Percentiles rank a stretch among this genome's conserved stretches.
These are phyloP conservation scores for Apodemus speciosus DNA, from an alignment of 2,113 vertebrate genomes.

Conservation along the genomic window DNA sequence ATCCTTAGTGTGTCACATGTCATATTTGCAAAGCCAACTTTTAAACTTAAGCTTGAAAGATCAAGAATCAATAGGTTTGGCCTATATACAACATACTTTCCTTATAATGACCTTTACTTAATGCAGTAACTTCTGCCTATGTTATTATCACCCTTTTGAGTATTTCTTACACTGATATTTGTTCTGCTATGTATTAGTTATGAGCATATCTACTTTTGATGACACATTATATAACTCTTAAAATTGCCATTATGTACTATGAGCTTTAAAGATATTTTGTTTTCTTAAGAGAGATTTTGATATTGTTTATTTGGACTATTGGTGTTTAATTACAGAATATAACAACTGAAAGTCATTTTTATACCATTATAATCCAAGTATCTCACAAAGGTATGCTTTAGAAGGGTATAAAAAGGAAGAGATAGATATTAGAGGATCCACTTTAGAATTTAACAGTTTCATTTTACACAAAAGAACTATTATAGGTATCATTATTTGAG, in stretches of 20 bases:
- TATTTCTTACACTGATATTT: not conserved
- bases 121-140: too few species aligned
- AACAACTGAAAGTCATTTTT: slow-evolving; percentile 11
- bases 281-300: slow-evolving; percentile 3
- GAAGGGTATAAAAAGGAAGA: not conserved
- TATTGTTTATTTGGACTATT: not conserved
- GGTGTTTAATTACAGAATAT: slow-evolving; percentile 22
- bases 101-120: not conserved
- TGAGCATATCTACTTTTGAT: not conserved
- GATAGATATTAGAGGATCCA: not conserved
- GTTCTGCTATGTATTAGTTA: not conserved
- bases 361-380: not conserved
- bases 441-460: not conserved
- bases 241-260: not conserved
- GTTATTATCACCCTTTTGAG: not conserved
- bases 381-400: not conserved
- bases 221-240: not conserved
- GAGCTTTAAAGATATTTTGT: not conserved
- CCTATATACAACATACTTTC: not conserved
- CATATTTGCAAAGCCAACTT: not conserved
- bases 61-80: not conserved
- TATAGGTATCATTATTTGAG: not conserved
- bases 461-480: not conserved
- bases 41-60: not conserved
- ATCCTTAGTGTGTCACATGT: not conserved